A percentile compares a stretch with the other conserved stretches of the same genome.
These are phyloP conservation scores for Eupristina koningsbergeri DNA, from an alignment of 1,140 invertebrate genomes.

Conservation along the genomic window DNA sequence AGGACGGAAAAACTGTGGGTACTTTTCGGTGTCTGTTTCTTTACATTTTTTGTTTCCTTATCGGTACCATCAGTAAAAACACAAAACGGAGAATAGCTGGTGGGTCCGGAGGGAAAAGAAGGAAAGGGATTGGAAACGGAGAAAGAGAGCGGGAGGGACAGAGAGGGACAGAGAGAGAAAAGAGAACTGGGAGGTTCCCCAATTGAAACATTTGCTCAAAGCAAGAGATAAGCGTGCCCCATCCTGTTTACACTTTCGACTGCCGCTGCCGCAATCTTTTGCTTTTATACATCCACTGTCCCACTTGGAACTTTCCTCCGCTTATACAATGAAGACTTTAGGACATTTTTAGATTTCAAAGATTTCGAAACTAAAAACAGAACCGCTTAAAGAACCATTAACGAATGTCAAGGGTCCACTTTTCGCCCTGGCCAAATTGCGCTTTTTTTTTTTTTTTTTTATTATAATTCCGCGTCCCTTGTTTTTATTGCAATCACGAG, in stretches of 20 bases:
- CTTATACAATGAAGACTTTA: constrained; percentile 26
- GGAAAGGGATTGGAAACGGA: neutral
- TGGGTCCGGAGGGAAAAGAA: neutral
- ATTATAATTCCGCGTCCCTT: neutral
- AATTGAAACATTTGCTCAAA: constrained; percentile 48
- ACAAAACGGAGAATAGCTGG: neutral
- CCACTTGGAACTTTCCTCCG: constrained; percentile 37
- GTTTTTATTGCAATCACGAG: neutral
- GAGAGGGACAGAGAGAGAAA: no score
- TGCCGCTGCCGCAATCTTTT: constrained; percentile 30
- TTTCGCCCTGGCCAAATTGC: no score
- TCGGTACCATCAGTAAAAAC: neutral
- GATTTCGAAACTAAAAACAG: constrained; percentile 18
- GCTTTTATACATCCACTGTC: constrained; percentile 31
- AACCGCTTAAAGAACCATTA: neutral
- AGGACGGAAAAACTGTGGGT: neutral
- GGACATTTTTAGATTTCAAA: constrained; percentile 39
- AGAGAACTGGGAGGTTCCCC: constrained; percentile 16
- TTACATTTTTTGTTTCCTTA: no score
- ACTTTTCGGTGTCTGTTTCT: neutral
- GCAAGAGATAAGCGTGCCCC: constrained; percentile 41
- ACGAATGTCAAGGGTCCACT: neutral
- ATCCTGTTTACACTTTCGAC: constrained; percentile 50
- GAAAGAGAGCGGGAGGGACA: neutral
- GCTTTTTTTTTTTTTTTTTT: no score